Percentiles rank a stretch among this genome's conserved stretches.
Evolutionary conservation across 2,113 vertebrate genomes (phyloP).

Genomic region (Ahaetulla prasina): DNA sequence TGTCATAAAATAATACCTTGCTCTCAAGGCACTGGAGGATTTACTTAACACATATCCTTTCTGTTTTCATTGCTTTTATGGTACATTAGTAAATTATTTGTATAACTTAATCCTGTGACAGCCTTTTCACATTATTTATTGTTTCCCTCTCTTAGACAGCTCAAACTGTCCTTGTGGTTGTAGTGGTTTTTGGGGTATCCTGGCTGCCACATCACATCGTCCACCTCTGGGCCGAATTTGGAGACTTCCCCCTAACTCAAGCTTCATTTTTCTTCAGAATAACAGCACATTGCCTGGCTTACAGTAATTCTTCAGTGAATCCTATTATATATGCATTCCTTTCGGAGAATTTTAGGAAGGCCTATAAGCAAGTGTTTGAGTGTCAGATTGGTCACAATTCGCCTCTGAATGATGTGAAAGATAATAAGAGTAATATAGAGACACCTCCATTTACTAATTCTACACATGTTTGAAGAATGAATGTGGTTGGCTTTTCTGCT

Average conservation of each 20-base stretch:
- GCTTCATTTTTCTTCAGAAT: constrained; percentile 90
- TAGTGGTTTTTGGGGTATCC: constrained; percentile 95
- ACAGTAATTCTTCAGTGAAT: constrained; percentile 97
- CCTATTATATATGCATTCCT: constrained; percentile 97
- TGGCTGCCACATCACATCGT: constrained; percentile 95
- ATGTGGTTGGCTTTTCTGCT: not conserved
- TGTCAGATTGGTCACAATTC: constrained; percentile 71
- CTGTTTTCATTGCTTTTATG: not conserved
- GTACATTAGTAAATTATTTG: not conserved
- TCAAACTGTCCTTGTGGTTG: constrained; percentile 94
- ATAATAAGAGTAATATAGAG: constrained; percentile 80
- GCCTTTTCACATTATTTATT: constrained; percentile 22
- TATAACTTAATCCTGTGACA: not conserved
- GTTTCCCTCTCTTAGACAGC: constrained; percentile 77
- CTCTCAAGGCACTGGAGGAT: not conserved
- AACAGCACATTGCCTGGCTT: constrained; percentile 90
- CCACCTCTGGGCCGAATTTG: constrained; percentile 93
- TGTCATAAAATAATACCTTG: not conserved
- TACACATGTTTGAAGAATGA: constrained; percentile 81
- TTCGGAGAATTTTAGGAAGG: constrained; percentile 95
- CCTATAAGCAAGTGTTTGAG: constrained; percentile 93
- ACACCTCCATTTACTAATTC: constrained; percentile 88
- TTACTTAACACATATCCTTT: not conserved
- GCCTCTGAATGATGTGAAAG: constrained; percentile 73
- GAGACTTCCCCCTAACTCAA: constrained; percentile 89